Conservation (phyloP, 2,797 vertebrate species). For the Aratinga solstitialis region DNA sequence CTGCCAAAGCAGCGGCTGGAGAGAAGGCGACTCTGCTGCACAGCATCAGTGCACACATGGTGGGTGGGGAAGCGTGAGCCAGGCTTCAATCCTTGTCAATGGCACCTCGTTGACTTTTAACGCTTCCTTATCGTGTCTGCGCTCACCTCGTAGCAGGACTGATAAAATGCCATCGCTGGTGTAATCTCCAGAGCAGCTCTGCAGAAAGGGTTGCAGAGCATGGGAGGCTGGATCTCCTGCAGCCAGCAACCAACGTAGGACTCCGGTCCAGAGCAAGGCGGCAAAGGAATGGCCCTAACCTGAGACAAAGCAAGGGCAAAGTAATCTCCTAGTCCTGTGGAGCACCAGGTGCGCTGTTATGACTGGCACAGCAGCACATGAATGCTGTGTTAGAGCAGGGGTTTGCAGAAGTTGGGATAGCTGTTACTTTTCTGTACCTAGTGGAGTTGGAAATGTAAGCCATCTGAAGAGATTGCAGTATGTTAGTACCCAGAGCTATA, state of each 20-base stretch:
- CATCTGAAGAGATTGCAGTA: not conserved
- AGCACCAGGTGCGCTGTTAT: fast-evolving
- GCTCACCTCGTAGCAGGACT: slow-evolving; percentile 14
- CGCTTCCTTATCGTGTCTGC: slow-evolving; percentile 64
- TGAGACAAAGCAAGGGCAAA: fast-evolving
- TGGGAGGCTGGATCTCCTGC: not conserved
- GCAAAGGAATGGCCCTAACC: not conserved
- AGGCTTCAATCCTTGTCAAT: slow-evolving; percentile 48
- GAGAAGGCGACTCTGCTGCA: slow-evolving; percentile 5
- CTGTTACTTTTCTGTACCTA: not conserved
- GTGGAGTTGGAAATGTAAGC: not conserved
- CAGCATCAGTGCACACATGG: slow-evolving; percentile 32
- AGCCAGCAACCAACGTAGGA: not conserved
- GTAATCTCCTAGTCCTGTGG: fast-evolving
- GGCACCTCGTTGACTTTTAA: slow-evolving; percentile 77
- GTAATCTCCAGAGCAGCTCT: slow-evolving; percentile 11
- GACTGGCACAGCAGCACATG: fast-evolving
- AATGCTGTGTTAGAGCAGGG: not conserved
- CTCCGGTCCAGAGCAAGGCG: not conserved
- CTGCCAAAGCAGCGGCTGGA: not conserved
- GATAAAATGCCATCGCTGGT: slow-evolving; percentile 69
- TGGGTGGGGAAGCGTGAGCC: slow-evolving; percentile 8
- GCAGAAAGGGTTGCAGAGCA: not conserved
- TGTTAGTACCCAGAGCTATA: not conserved
- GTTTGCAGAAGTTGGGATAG: not conserved